phyloP scores from a whole-genome alignment of 2,113 vertebrate species.

The Hypomesus transpacificus region DNA sequence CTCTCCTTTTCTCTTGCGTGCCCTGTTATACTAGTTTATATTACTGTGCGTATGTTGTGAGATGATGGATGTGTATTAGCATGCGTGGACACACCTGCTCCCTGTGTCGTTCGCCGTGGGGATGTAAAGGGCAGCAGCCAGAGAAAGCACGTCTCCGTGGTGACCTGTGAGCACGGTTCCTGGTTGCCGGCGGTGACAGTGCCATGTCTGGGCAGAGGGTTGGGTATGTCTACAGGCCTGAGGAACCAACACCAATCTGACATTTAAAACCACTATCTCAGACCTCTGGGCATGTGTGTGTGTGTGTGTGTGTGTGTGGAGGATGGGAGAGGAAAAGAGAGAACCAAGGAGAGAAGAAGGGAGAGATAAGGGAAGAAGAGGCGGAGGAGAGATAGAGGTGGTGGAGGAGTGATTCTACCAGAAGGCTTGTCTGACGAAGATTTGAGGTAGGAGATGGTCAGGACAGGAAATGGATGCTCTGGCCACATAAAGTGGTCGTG shows the following conservation, averaged over 20 bases:
- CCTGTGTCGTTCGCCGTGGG: slow-evolving; percentile 46
- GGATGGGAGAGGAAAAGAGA: background rate
- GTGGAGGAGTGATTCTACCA: background rate
- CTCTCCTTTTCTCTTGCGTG: background rate
- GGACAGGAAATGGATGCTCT: background rate
- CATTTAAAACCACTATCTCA: background rate
- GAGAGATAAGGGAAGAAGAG: background rate
- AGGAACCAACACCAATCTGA: background rate
- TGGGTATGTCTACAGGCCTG: slow-evolving; percentile 22
- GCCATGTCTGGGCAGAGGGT: slow-evolving; percentile 43
- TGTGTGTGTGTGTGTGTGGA: background rate
- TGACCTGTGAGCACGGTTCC: slow-evolving; percentile 53
- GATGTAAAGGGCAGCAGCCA: slow-evolving; percentile 58
- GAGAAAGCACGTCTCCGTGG: slow-evolving; percentile 41
- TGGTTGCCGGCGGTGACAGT: slow-evolving; percentile 22
- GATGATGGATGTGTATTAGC: slow-evolving; percentile 48
- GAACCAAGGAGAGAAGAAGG: background rate
- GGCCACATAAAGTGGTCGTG: slow-evolving; percentile 30
- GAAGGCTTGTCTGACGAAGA: too few species aligned
- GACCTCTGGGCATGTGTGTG: background rate
- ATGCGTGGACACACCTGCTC: slow-evolving; percentile 50
- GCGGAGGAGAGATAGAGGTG: background rate
- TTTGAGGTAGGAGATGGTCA: background rate
- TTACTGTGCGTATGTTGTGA: slow-evolving; percentile 17
- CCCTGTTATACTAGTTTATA: slow-evolving; percentile 22